These are phyloP conservation scores for Cactoblastis cactorum DNA, from an alignment of 2,888 invertebrate species.

Conservation along the genomic window DNA sequence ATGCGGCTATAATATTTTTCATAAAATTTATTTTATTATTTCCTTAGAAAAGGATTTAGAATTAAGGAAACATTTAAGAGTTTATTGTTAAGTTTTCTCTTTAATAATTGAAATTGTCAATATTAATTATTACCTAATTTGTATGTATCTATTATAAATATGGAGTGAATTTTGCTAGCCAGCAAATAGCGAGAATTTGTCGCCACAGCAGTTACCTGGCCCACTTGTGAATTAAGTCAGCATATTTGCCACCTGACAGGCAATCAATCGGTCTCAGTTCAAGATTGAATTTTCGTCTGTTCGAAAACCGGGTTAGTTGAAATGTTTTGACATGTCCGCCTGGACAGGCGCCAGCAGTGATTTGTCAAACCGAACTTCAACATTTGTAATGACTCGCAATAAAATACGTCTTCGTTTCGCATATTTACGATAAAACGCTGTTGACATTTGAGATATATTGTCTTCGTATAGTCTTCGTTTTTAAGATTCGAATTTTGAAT, in stretches of 20 bases:
- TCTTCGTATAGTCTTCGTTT: background rate
- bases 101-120: no score
- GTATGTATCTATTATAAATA: background rate
- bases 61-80: no score
- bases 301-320: slow-evolving; percentile 9
- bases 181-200: background rate
- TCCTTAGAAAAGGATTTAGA: background rate
- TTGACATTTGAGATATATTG: slow-evolving; percentile 4
- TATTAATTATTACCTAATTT: no score
- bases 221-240: slow-evolving; percentile 4
- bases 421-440: slow-evolving; percentile 14
- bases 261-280: slow-evolving; percentile 10
- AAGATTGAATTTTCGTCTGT: slow-evolving; percentile 4
- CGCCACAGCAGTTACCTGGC: background rate
- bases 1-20: no score
- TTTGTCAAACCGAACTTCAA: slow-evolving; percentile 16
- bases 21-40: background rate
- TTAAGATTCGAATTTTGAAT: slow-evolving; percentile 3
- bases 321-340: slow-evolving; percentile 10
- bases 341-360: slow-evolving; percentile 15
- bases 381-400: slow-evolving; percentile 16
- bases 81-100: no score
- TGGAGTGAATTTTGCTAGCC: background rate
- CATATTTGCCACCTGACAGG: slow-evolving; percentile 11
- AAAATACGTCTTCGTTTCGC: slow-evolving; percentile 16